phyloP scores from a whole-genome alignment of 2,797 vertebrate species.

The Galaxias olidus region DNA sequence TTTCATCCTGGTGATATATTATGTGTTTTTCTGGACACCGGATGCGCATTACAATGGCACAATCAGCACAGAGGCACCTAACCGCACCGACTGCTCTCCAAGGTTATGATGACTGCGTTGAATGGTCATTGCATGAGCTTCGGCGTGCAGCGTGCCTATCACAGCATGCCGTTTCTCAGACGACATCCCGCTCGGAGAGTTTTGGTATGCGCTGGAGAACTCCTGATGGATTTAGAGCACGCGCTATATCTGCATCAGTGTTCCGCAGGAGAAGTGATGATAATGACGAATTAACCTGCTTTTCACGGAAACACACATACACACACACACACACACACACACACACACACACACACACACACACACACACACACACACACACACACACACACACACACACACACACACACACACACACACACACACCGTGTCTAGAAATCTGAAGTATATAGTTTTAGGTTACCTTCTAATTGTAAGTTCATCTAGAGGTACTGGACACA shows the following conservation, averaged over 20 bases:
- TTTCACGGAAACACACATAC: constrained; percentile 13
- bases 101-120: constrained; percentile 39
- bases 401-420: too few species aligned
- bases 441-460: too few species aligned
- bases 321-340: too few species aligned
- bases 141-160: background rate
- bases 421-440: too few species aligned
- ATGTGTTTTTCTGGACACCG: constrained; percentile 84
- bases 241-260: constrained; percentile 32
- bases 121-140: background rate
- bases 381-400: too few species aligned
- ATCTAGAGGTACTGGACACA: constrained; percentile 14
- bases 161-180: constrained; percentile 1
- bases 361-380: too few species aligned
- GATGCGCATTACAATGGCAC: constrained; percentile 46
- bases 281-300: background rate
- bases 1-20: constrained; percentile 85
- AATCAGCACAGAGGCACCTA: constrained; percentile 21
- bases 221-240: constrained; percentile 6
- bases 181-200: constrained; percentile 35
- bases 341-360: too few species aligned
- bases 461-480: too few species aligned
- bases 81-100: constrained; percentile 43
- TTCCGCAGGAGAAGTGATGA: constrained; percentile 18
- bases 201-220: constrained; percentile 43